Evolutionary conservation across 1,140 invertebrate genomes (phyloP).

Genomic region (Magallana gigas): DNA sequence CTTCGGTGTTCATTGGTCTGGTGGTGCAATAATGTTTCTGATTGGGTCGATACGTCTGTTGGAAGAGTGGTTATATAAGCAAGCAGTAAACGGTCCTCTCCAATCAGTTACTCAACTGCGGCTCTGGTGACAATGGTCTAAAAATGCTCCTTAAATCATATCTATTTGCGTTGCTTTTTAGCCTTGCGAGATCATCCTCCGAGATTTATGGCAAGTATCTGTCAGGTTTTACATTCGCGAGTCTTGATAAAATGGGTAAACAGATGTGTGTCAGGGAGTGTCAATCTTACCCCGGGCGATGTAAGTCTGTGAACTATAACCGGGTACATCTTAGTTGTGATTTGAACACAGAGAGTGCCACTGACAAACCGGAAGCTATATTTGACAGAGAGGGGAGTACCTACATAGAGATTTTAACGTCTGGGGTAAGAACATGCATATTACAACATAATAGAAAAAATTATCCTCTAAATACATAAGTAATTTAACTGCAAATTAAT

Average conservation of each 20-base stretch:
- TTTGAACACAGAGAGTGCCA: neutral
- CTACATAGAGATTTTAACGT: neutral
- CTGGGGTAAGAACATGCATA: neutral
- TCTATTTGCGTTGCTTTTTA: neutral
- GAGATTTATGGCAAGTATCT: neutral
- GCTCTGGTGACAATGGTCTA: neutral
- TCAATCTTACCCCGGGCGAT: neutral
- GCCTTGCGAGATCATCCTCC: neutral
- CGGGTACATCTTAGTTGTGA: neutral
- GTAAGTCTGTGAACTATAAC: conserved; percentile 5
- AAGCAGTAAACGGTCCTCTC: no score
- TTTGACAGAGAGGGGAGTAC: neutral
- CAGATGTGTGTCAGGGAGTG: neutral
- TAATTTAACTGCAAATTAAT: no score
- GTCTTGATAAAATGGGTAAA: neutral
- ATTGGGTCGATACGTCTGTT: no score
- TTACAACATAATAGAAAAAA: no score
- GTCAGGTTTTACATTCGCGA: neutral
- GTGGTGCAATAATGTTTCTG: no score
- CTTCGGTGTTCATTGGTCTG: no score
- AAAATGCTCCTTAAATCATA: neutral
- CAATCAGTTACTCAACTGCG: no score
- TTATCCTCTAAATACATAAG: no score
- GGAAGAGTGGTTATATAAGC: no score
- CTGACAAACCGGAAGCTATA: neutral